Conservation (phyloP, 2,888 invertebrate genomes). For the Coleophora deauratella region DNA sequence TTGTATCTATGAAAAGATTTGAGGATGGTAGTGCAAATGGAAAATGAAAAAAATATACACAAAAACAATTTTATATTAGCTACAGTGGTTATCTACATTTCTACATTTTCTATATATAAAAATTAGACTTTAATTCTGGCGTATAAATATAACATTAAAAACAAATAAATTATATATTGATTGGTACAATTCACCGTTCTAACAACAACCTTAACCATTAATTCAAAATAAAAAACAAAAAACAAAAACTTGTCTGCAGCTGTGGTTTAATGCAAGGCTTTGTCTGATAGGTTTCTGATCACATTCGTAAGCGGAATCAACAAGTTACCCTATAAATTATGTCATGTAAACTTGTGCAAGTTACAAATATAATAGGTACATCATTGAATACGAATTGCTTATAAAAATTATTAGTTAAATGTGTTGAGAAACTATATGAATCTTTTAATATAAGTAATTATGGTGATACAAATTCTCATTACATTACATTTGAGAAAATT, state of each 20-base stretch:
- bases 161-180: slow-evolving; percentile 52
- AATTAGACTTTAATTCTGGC: slow-evolving; percentile 29
- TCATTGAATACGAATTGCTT: too few relatives aligned
- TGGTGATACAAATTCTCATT: too few relatives aligned
- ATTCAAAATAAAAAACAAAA: not conserved
- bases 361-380: slow-evolving; percentile 1
- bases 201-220: too few relatives aligned
- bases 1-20: not conserved
- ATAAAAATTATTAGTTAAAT: too few relatives aligned
- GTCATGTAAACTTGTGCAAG: slow-evolving; percentile 8
- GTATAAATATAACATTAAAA: slow-evolving; percentile 32
- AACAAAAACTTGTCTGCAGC: not conserved
- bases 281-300: too few relatives aligned
- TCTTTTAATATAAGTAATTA: too few relatives aligned
- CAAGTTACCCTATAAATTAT: not conserved
- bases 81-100: slow-evolving; percentile 66
- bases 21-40: not conserved
- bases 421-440: too few relatives aligned
- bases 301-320: not conserved
- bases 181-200: slow-evolving; percentile 7
- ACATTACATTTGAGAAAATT: too few relatives aligned
- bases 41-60: too few relatives aligned
- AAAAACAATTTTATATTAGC: slow-evolving; percentile 23
- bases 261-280: too few relatives aligned
- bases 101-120: slow-evolving; percentile 51